Percentiles rank a stretch among this genome's conserved stretches.
These are phyloP conservation scores for Lithodes maja DNA, from an alignment of 2,888 invertebrate species.

Conservation along the genomic window DNA sequence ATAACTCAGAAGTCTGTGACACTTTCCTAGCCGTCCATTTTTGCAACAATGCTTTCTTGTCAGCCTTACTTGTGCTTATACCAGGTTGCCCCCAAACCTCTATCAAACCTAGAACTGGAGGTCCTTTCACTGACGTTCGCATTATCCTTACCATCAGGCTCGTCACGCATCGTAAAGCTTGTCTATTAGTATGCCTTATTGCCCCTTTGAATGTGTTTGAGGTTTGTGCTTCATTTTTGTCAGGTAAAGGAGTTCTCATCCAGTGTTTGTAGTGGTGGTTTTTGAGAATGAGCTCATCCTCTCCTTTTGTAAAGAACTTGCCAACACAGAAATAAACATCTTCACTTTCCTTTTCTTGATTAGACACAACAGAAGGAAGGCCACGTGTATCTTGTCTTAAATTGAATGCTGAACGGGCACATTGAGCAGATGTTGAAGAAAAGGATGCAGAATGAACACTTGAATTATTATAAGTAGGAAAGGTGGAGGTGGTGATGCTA, in stretches of 20 bases:
- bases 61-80: conserved; percentile 21
- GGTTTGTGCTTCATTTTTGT: neutral
- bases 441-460: no score
- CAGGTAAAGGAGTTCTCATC: conserved; percentile 47
- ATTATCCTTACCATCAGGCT: conserved; percentile 55
- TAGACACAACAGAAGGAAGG: neutral
- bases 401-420: no score
- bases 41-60: conserved; percentile 32
- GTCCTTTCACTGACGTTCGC: conserved; percentile 39
- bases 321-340: conserved; percentile 56
- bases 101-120: conserved; percentile 46
- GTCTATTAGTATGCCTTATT: conserved; percentile 52
- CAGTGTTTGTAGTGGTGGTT: conserved; percentile 61
- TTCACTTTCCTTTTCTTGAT: neutral
- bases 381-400: no score
- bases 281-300: conserved; percentile 43
- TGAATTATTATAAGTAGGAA: no score
- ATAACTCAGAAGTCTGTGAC: neutral
- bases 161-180: conserved; percentile 48
- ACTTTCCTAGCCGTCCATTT: conserved; percentile 26
- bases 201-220: conserved; percentile 35
- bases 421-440: neutral
- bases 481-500: no score
- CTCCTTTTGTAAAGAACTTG: conserved; percentile 51
- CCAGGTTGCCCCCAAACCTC: conserved; percentile 65